Base-by-base conservation (phyloP, 2,888 invertebrate species). In the Pterobdella sp. region DNA sequence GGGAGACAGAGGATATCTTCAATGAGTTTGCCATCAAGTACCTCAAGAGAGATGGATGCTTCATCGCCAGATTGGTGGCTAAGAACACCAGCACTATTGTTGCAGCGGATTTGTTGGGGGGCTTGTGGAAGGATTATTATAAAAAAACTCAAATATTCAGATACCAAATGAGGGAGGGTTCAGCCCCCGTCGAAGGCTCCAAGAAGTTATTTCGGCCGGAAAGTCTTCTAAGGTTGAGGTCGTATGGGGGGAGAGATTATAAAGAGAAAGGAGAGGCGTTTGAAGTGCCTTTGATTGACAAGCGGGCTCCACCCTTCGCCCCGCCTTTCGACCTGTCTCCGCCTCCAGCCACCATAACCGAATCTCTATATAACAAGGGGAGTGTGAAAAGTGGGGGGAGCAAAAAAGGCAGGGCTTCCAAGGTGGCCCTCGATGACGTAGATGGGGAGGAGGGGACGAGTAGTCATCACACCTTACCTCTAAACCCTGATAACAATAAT, bases 71-170 rank as follows among this genome's bases (percentile, higher is more conserved):
- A 29, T 56, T 78, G 37, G 77, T 78, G n/a, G 74, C 71, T 22
- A 76, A 76, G 73, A 78, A 78, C 69, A 68, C 78, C n/a, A 77
- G 75, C 56, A 77, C 77, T 68, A 68, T 77, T 3, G 72, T 78
- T 22, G 76, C 78, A 3, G 77, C 78, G 14, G 78, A 78, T 63
- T 72, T 78, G 3, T 71, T 77, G 7, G 70, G 72, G 35, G 78
- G 77, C 1, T 72, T 78, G 32, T 78, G 76, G 76, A 75, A 74
- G 35, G 74, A 76, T 42, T 76, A 73, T 70, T 37, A 37, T 31
- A 56, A 72, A 26, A 72, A 72, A 18, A 70, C 68, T n/a, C 42
- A 2, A 14, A 22, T 34, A 22, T 36, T 18, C 52, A 3, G 26
- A 32, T 56, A 26, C 10, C 42, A 37, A 2, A 29, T 26, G n/a